These are phyloP conservation scores for Griposia aprilina DNA, from an alignment of 2,888 invertebrate species.

Conservation along the genomic window DNA sequence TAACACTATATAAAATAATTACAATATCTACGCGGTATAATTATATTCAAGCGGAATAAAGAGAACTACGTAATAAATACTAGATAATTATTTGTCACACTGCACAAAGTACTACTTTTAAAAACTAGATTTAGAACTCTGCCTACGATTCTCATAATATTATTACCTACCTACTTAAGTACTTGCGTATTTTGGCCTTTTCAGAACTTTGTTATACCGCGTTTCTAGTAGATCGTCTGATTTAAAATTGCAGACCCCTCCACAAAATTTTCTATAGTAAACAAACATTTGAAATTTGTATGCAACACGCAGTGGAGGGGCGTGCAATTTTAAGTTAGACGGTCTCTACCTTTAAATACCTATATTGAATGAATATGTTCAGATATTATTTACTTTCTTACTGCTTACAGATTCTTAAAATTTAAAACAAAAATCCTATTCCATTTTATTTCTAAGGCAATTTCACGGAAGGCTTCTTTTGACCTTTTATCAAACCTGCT, in stretches of 20 bases:
- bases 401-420: not conserved
- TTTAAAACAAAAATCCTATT: not conserved
- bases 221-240: not conserved
- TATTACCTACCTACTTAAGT: not conserved
- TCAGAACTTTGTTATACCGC: not conserved
- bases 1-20: not conserved
- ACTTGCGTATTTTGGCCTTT: not conserved
- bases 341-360: not conserved
- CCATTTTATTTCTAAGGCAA: not conserved
- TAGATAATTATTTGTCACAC: not conserved
- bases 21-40: slow-evolving; percentile 1
- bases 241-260: no score
- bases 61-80: slow-evolving; percentile 2
- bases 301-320: not conserved
- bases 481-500: slow-evolving; percentile 12
- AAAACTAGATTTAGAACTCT: not conserved
- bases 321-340: not conserved
- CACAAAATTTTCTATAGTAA: not conserved
- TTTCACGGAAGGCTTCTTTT: not conserved
- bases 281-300: not conserved
- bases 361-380: not conserved
- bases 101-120: slow-evolving; percentile 5
- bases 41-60: slow-evolving; percentile 26
- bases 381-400: not conserved
- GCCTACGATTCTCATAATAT: not conserved